Base-by-base conservation (phyloP, 2,888 invertebrate genomes). In the Heteromyza rotundicornis region DNA sequence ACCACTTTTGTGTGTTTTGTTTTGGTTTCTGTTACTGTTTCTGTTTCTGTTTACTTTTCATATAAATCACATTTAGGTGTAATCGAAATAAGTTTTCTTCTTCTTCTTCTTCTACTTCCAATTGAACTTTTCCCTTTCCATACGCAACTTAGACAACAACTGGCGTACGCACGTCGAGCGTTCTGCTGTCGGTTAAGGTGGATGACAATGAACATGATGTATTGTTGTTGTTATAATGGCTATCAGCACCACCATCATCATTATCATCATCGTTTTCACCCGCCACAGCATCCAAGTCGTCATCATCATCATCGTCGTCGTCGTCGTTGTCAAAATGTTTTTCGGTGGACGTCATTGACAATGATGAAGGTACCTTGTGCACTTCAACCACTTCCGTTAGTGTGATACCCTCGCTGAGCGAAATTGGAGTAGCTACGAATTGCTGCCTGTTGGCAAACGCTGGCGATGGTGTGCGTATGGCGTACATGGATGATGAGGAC, bases 181-280 rank as follows among this genome's bases (percentile, higher is more conserved):
- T 81, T 68, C 80, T 82, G 69, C 82, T 83, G 59, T 81, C 81
- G 58, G 80, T 82, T 52, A 80, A 67, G 47, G 79, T 76, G 49
- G 81, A 81, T 60, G 80, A 78, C 59, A 81, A 57, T 22, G 81
- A 80, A 62, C 80, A 76, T 49, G 81, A 80, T 32, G 82, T 80
- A 60, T 80, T 79, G 65, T 78, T 78, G 47, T 72, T 73, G 55
- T 72, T 63, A 24, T 56, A n/a, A 7, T 44, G 40, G 22, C 61
- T 70, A 61, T 69, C 69, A 47, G 70, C 71, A 19, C 63, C 65
- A 27, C 66, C 64, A 22, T 35, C 61, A 53, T 64, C 60, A 12
- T 20, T 58, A 16, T 27, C 52, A 36, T 5, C 27, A n/a, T 5
- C 47, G n/a, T 40, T 10, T 27, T 27, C 7, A 10, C 27, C 27